A percentile compares a stretch with the other conserved stretches of the same genome.
phyloP scores from a whole-genome alignment of 2,888 invertebrate species.

The Priocnemis perturbator region DNA sequence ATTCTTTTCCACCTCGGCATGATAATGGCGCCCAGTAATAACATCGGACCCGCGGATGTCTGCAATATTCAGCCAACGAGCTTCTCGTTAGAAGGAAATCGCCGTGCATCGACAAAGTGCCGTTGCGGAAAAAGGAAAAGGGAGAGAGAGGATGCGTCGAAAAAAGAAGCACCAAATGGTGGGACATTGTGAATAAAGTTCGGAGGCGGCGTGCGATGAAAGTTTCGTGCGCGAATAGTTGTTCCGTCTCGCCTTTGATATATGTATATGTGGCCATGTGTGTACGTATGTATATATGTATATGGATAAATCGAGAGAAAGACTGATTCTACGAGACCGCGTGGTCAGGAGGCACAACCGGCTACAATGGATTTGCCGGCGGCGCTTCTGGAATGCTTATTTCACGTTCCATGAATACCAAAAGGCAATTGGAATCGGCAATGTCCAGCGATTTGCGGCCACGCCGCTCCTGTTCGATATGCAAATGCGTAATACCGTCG shows the following conservation, averaged over 20 bases:
- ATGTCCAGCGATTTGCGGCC: constrained; percentile 33
- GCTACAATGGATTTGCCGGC: constrained; percentile 9
- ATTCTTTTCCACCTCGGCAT: too few species aligned
- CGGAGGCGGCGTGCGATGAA: background rate
- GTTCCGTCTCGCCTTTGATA: background rate
- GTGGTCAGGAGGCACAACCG: constrained; percentile 1
- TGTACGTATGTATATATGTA: background rate
- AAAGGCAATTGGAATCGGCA: constrained; percentile 39
- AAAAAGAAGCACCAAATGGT: background rate
- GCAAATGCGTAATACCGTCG: constrained; percentile 32
- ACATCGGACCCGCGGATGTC: too few species aligned
- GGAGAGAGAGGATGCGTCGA: background rate
- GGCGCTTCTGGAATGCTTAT: constrained; percentile 20
- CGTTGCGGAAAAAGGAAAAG: background rate
- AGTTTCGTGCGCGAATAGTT: background rate
- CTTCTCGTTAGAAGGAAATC: too few species aligned
- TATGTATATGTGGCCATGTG: background rate
- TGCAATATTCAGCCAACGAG: too few species aligned
- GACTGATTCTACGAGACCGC: too few species aligned
- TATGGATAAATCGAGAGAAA: background rate
- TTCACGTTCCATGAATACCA: constrained; percentile 37
- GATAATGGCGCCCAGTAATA: too few species aligned
- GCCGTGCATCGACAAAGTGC: too few species aligned
- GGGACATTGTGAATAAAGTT: background rate
- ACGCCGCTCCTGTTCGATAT: constrained; percentile 25